These are phyloP conservation scores for Delichon dasypus DNA, from an alignment of 2,797 vertebrate genomes.

Conservation along the genomic window DNA sequence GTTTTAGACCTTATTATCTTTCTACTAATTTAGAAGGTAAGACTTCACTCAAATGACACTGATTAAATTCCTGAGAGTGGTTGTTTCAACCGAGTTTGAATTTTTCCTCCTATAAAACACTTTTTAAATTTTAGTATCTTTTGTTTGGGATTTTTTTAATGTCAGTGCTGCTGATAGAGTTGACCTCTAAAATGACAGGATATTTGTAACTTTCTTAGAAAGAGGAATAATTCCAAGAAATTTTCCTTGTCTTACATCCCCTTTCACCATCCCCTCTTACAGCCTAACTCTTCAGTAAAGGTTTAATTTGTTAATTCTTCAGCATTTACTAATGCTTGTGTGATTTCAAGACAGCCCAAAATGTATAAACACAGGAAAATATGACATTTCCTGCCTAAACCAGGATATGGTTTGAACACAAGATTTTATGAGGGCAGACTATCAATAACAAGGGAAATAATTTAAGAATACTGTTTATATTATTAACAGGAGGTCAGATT, in stretches of 20 bases:
- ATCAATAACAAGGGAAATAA: background rate
- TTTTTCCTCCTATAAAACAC: background rate
- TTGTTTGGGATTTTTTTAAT: background rate
- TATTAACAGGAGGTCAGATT: background rate
- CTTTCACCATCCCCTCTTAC: background rate
- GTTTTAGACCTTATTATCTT: background rate
- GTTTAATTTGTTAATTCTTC: background rate
- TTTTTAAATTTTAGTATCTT: background rate
- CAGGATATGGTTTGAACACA: background rate
- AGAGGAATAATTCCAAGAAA: background rate
- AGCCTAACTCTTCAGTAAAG: background rate
- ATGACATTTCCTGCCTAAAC: background rate
- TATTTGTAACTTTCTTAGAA: background rate
- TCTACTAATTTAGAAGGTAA: background rate
- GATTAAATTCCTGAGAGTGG: background rate
- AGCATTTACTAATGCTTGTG: background rate
- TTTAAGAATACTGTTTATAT: background rate
- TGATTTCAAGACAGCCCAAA: background rate
- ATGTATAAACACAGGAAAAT: background rate
- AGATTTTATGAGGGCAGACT: background rate
- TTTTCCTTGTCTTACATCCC: background rate
- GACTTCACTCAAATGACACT: background rate
- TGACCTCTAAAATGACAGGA: background rate
- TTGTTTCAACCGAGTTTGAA: background rate
- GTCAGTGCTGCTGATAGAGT: background rate